Conservation (phyloP, 1,140 invertebrate species). For the Latrodectus geometricus region DNA sequence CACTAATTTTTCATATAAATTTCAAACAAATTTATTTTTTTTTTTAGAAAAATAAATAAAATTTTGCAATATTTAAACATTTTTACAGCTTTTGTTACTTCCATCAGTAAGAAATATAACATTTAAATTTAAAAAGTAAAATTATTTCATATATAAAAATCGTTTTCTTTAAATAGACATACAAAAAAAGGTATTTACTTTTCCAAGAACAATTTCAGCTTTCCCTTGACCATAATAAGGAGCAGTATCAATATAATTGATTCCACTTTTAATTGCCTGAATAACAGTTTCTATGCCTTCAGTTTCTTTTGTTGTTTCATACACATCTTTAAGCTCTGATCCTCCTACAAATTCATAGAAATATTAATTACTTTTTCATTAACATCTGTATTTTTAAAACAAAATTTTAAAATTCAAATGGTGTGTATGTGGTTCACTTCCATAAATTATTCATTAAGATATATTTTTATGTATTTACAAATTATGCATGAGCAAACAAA, state of each 20-base stretch:
- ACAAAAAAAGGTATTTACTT: slow-evolving; percentile 72
- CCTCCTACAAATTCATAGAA: slow-evolving; percentile 67
- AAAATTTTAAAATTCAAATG: slow-evolving; percentile 1
- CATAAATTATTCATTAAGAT: neutral
- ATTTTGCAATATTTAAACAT: too few relatives aligned
- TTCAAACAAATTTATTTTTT: too few relatives aligned
- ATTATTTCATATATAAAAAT: too few relatives aligned
- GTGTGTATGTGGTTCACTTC: neutral
- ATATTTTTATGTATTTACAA: neutral
- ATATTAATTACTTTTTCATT: neutral
- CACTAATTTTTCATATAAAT: too few relatives aligned
- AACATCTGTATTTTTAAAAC: slow-evolving; percentile 3
- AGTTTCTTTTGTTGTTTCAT: slow-evolving; percentile 68
- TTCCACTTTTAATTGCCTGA: slow-evolving; percentile 79
- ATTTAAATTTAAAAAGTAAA: too few relatives aligned
- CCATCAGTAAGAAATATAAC: too few relatives aligned
- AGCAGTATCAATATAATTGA: slow-evolving; percentile 93
- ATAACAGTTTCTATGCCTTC: slow-evolving; percentile 79
- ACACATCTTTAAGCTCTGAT: slow-evolving; percentile 66
- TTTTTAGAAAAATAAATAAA: too few relatives aligned
- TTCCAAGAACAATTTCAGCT: slow-evolving; percentile 82
- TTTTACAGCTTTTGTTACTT: too few relatives aligned
- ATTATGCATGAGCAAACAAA: neutral
- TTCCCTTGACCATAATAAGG: slow-evolving; percentile 86
- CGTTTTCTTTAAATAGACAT: too few relatives aligned